Conservation (phyloP, 1,140 invertebrate genomes). For the Octopus sinensis region DNA sequence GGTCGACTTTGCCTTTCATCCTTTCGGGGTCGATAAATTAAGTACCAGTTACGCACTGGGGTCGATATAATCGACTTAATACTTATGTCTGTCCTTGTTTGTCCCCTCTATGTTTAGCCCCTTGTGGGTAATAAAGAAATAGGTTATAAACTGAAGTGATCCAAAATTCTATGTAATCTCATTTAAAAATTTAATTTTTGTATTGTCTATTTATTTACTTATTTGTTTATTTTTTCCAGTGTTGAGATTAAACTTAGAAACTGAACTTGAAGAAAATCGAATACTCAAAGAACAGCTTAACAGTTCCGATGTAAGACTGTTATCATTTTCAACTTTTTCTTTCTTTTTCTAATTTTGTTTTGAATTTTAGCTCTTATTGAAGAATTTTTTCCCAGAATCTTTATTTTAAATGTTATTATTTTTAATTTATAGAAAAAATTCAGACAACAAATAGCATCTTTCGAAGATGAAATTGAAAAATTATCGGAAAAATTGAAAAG, state of each 20-base stretch:
- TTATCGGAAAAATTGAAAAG: slow-evolving; percentile 56
- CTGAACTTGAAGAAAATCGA: slow-evolving; percentile 55
- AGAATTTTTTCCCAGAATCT: not conserved
- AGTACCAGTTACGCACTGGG: too few species aligned
- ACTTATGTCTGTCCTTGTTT: too few species aligned
- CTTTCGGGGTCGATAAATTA: too few species aligned
- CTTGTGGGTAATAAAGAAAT: too few species aligned
- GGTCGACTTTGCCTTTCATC: too few species aligned
- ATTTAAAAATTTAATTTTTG: too few species aligned
- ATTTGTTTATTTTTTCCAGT: slow-evolving; percentile 33
- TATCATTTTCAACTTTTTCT: not conserved
- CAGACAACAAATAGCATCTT: slow-evolving; percentile 37
- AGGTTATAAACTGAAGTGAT: too few species aligned
- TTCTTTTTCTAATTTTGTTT: not conserved
- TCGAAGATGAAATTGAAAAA: slow-evolving; percentile 50
- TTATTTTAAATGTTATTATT: slow-evolving; percentile 3
- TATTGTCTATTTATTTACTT: too few species aligned
- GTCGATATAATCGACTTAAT: too few species aligned
- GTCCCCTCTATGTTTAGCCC: too few species aligned
- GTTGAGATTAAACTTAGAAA: slow-evolving; percentile 48
- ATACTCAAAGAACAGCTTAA: slow-evolving; percentile 48
- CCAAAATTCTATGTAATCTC: too few species aligned
- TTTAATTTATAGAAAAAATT: slow-evolving; percentile 29
- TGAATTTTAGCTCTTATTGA: not conserved
- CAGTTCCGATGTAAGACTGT: slow-evolving; percentile 34